phyloP scores from a whole-genome alignment of 2,113 vertebrate genomes.

The Nanorana parkeri region DNA sequence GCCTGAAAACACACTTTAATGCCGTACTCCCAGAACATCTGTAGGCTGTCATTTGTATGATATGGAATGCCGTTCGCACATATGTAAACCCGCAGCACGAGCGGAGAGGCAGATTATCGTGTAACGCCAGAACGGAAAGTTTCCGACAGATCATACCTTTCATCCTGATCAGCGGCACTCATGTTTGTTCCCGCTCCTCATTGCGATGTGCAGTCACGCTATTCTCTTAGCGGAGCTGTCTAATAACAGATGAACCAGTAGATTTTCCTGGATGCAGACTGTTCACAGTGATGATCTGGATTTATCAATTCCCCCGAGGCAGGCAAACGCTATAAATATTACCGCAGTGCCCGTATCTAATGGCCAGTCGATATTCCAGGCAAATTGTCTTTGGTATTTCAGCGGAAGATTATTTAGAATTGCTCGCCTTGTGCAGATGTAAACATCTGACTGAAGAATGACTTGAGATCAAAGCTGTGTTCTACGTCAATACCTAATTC shows the following conservation, averaged over 20 bases:
- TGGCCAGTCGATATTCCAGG: constrained; percentile 42
- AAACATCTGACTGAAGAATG: no score
- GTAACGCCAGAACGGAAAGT: no score
- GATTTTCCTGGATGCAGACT: constrained; percentile 19
- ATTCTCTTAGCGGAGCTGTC: neutral
- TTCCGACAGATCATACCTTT: neutral
- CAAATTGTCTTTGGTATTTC: constrained; percentile 19
- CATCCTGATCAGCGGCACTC: neutral
- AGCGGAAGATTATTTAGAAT: neutral
- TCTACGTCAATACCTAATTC: no score
- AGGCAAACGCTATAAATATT: constrained; percentile 44
- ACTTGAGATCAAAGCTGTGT: no score
- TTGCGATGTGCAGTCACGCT: neutral
- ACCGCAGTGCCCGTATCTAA: constrained; percentile 23
- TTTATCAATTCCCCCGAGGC: constrained; percentile 30
- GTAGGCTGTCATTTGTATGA: no score
- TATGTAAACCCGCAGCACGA: no score
- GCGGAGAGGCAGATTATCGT: no score
- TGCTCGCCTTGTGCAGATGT: constrained; percentile 1
- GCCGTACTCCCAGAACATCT: no score
- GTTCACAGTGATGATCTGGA: neutral
- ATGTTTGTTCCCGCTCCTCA: neutral
- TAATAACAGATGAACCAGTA: constrained; percentile 11
- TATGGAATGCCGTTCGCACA: no score
- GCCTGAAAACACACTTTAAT: no score